Evolutionary conservation across 2,888 invertebrate species (phyloP).

Genomic region (Acanthosepion pharaonis): DNA sequence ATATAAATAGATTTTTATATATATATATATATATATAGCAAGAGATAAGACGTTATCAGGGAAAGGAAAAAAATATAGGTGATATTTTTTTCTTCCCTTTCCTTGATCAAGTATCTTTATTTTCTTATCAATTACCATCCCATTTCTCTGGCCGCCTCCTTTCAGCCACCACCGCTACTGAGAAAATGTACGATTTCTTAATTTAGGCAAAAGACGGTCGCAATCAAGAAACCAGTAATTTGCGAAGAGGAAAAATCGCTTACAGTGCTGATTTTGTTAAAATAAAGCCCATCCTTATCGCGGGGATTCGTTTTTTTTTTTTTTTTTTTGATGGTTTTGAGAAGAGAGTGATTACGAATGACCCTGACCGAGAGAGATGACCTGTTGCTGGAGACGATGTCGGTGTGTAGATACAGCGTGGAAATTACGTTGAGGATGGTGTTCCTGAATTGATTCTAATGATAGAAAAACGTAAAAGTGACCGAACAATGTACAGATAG

Average conservation of each 20-base stretch:
- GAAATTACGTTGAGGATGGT: background rate
- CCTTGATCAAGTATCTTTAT: background rate
- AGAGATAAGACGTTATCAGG: background rate
- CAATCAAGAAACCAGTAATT: constrained; percentile 33
- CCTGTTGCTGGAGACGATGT: background rate
- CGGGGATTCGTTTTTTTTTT: background rate
- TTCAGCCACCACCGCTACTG: too few species aligned
- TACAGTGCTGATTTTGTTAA: background rate
- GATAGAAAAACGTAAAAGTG: background rate
- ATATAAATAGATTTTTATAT: too few species aligned
- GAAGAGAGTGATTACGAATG: background rate
- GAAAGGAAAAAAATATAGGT: background rate
- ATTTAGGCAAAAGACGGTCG: background rate
- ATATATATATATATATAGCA: too few species aligned
- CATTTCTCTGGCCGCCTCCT: background rate
- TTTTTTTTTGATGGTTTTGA: background rate
- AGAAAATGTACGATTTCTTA: background rate
- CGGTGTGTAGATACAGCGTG: background rate
- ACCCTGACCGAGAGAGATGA: constrained; percentile 20
- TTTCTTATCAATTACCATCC: background rate
- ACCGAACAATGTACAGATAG: background rate
- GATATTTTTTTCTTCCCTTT: background rate
- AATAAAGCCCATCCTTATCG: background rate
- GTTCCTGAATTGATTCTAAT: background rate
- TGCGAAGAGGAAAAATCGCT: background rate